Evolutionary conservation across 1,140 invertebrate genomes (phyloP).

Genomic region (Belonocnema kinseyi): DNA sequence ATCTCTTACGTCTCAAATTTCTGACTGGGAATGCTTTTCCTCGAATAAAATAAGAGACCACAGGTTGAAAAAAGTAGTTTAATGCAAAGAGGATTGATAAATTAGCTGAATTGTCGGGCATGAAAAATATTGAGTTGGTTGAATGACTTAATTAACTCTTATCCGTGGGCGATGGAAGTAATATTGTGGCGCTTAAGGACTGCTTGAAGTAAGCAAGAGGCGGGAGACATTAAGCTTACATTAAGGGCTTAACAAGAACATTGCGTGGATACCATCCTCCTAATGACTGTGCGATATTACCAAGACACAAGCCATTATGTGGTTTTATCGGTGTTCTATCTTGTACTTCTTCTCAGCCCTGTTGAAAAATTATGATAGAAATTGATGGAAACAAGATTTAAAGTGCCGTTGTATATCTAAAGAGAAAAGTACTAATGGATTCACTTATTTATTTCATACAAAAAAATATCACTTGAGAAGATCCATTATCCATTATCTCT

Average conservation of each 20-base stretch:
- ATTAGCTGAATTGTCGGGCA: too few species aligned
- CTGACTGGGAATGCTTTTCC: too few species aligned
- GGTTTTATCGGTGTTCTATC: slow-evolving; percentile 21
- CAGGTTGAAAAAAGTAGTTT: too few species aligned
- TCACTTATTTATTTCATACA: not conserved
- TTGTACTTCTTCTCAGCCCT: not conserved
- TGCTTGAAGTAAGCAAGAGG: not conserved
- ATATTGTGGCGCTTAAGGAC: not conserved
- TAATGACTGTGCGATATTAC: slow-evolving; percentile 25
- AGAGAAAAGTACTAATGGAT: not conserved
- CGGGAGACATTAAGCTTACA: slow-evolving; percentile 15
- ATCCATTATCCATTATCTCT: too few species aligned
- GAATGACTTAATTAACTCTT: slow-evolving; percentile 13
- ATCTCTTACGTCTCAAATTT: too few species aligned
- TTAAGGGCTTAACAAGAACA: slow-evolving; percentile 16
- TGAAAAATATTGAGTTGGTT: too few species aligned
- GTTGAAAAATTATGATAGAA: slow-evolving; percentile 1
- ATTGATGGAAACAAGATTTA: slow-evolving; percentile 6
- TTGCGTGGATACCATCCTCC: slow-evolving; percentile 12
- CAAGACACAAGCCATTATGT: slow-evolving; percentile 23
- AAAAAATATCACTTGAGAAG: not conserved
- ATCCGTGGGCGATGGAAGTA: not conserved
- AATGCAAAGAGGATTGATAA: too few species aligned
- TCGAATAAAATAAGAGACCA: too few species aligned
- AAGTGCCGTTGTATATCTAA: not conserved